Evolutionary conservation across 1,140 invertebrate species (phyloP).

Genomic region (Drosophila mauritiana): DNA sequence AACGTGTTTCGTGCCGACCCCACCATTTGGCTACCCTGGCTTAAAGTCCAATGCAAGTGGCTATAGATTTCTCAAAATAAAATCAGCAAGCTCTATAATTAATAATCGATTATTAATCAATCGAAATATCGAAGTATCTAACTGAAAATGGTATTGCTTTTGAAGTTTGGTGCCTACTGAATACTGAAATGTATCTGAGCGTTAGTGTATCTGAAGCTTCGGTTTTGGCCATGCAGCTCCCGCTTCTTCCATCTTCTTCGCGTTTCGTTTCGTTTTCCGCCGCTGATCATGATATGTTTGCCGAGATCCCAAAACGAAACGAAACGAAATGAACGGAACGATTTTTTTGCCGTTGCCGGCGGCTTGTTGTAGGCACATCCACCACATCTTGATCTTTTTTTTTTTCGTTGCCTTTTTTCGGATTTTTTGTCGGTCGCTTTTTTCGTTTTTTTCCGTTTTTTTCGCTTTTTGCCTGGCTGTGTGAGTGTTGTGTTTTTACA

Average conservation of each 20-base stretch:
- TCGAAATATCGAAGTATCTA: background rate
- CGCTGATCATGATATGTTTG: constrained; percentile 76
- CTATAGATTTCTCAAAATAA: background rate
- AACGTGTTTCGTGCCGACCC: constrained; percentile 30
- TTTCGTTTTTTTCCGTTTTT: constrained; percentile 16
- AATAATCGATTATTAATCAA: too few species aligned
- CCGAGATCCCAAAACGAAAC: constrained; percentile 62
- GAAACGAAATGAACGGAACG: constrained; percentile 53
- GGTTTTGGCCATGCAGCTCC: background rate
- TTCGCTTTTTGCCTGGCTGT: background rate
- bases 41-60: background rate
- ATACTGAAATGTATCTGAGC: too few species aligned
- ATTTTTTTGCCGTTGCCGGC: constrained; percentile 49
- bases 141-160: too few species aligned
- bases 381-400: constrained; percentile 76
- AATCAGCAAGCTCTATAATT: background rate
- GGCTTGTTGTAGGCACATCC: constrained; percentile 21
- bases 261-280: constrained; percentile 51
- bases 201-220: constrained; percentile 4
- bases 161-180: too few species aligned
- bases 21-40: constrained; percentile 12
- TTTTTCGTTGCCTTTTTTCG: constrained; percentile 41
- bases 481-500: constrained; percentile 59
- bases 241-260: constrained; percentile 30
- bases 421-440: background rate